A percentile compares a stretch with the other conserved stretches of the same genome.
phyloP scores from a whole-genome alignment of 2,888 invertebrate species.

The Tupiocoris notatus region DNA sequence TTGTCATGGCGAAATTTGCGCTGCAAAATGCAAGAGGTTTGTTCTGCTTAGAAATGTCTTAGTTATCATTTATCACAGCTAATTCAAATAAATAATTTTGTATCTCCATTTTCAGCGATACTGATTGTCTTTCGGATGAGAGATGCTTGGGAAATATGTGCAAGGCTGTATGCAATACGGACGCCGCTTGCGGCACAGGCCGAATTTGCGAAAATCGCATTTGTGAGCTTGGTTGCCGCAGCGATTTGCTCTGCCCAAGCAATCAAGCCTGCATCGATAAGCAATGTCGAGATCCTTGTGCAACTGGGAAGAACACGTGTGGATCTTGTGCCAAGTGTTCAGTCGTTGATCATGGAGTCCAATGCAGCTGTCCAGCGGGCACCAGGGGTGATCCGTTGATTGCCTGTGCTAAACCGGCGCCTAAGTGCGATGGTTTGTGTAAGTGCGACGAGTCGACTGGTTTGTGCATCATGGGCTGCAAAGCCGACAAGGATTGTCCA shows the following conservation, averaged over 20 bases:
- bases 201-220: slow-evolving; percentile 85
- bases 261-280: slow-evolving; percentile 78
- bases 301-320: slow-evolving; percentile 66
- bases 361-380: slow-evolving; percentile 79
- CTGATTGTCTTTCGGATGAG: slow-evolving; percentile 79
- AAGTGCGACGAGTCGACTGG: slow-evolving; percentile 74
- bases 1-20: slow-evolving; percentile 77
- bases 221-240: slow-evolving; percentile 83
- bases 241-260: slow-evolving; percentile 72
- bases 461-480: slow-evolving; percentile 73
- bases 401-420: slow-evolving; percentile 70
- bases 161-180: slow-evolving; percentile 81
- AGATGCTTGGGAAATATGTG: slow-evolving; percentile 81
- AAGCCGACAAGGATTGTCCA: slow-evolving; percentile 66
- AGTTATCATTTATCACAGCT: not conserved
- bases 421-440: slow-evolving; percentile 72
- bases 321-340: slow-evolving; percentile 81
- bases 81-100: not conserved
- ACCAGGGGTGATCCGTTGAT: slow-evolving; percentile 79
- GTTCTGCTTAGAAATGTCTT: too few species aligned
- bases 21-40: slow-evolving; percentile 73
- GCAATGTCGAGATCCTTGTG: slow-evolving; percentile 80
- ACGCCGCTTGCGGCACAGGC: slow-evolving; percentile 73
- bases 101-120: slow-evolving; percentile 62
- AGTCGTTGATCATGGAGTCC: slow-evolving; percentile 78